Evolutionary conservation across 64 coral and sea anemone genomes (phyloP).

Genomic region (Stichodactyla helianthus): DNA sequence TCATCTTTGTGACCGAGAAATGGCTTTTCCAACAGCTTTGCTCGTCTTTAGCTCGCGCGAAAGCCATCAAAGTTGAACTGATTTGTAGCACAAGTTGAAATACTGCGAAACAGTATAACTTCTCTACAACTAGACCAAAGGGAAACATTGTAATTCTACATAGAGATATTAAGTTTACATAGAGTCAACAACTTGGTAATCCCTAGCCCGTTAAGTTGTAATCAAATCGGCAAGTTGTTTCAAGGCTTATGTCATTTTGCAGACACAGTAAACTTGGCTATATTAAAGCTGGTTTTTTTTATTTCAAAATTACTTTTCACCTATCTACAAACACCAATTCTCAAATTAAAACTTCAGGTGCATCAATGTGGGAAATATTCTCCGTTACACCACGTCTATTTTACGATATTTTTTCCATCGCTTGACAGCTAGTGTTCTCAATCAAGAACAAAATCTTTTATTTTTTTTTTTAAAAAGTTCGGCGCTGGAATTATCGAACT

Average conservation of each 20-base stretch:
- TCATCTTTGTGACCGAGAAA: no score
- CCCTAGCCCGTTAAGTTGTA: constrained; percentile 35
- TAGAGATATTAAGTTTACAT: constrained; percentile 16
- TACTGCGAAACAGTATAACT: no score
- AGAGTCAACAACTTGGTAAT: constrained; percentile 45
- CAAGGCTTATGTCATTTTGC: not conserved
- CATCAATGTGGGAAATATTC: not conserved
- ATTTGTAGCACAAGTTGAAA: not conserved
- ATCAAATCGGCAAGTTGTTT: constrained; percentile 28
- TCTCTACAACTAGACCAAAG: no score
- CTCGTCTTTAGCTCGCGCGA: not conserved
- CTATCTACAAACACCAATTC: constrained; percentile 50
- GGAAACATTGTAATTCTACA: not conserved
- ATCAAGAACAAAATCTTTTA: not conserved
- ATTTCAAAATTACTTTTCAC: constrained; percentile 64
- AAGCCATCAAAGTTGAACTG: not conserved
- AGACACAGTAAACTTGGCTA: not conserved
- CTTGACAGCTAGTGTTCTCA: not conserved
- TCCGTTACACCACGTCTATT: constrained; percentile 7
- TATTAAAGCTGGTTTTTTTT: constrained; percentile 37
- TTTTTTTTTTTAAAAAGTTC: not conserved
- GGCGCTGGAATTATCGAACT: not conserved
- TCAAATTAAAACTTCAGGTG: constrained; percentile 36
- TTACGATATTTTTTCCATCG: not conserved
- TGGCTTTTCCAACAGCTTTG: not conserved